phyloP scores from a whole-genome alignment of 2,113 vertebrate genomes.

The Centropristis striata region DNA sequence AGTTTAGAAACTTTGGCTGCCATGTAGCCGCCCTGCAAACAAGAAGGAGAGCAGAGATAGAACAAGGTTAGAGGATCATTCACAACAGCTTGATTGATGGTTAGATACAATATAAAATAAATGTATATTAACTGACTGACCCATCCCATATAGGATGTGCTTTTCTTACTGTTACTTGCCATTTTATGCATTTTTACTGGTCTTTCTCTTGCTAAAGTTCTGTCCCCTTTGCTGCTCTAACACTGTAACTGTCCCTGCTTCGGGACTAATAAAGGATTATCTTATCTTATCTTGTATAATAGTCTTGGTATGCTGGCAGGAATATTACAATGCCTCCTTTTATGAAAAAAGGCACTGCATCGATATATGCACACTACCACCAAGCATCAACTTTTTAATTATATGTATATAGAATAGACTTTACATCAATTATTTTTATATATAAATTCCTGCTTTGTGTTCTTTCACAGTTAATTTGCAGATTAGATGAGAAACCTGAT shows the following conservation, averaged over 20 bases:
- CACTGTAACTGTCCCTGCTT: too few species aligned
- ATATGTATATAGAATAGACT: not conserved
- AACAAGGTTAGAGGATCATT: not conserved
- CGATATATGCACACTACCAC: not conserved
- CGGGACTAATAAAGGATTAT: too few species aligned
- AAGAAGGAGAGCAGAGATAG: conserved; percentile 1
- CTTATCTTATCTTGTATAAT: too few species aligned
- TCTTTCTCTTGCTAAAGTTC: too few species aligned
- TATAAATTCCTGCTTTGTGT: not conserved
- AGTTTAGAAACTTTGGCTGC: conserved; percentile 95
- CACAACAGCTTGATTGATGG: not conserved
- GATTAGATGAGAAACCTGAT: too few species aligned
- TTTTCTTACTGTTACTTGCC: too few species aligned
- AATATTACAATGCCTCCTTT: not conserved
- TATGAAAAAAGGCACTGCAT: not conserved
- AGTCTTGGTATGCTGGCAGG: not conserved
- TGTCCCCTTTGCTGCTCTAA: too few species aligned
- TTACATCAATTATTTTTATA: too few species aligned
- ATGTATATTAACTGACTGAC: too few species aligned
- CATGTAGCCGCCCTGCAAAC: conserved; percentile 93
- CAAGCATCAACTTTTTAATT: not conserved
- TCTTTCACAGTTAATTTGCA: not conserved
- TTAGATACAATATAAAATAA: too few species aligned
- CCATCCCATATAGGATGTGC: too few species aligned
- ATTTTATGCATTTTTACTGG: too few species aligned